phyloP scores from a whole-genome alignment of 2,113 vertebrate species.

The Athene noctua region DNA sequence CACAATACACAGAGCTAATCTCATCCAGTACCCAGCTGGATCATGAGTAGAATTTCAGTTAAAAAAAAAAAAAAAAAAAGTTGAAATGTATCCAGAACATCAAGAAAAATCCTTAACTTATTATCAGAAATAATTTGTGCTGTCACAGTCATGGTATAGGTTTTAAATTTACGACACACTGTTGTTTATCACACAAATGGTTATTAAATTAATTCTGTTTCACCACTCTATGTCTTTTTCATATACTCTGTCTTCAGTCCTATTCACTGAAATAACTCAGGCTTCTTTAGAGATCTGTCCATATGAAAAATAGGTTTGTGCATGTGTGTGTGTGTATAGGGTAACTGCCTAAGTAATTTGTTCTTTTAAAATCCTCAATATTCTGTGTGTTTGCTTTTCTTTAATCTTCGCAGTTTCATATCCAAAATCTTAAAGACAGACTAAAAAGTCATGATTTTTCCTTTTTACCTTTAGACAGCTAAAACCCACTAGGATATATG shows the following conservation, averaged over 20 bases:
- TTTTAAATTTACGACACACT: not conserved
- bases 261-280: not conserved
- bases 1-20: not conserved
- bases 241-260: not conserved
- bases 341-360: not conserved
- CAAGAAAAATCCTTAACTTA: not conserved
- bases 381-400: not conserved
- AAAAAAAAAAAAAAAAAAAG: not conserved
- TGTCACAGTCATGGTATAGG: not conserved
- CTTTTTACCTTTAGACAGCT: not conserved
- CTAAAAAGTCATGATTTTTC: not conserved
- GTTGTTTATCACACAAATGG: not conserved
- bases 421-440: not conserved
- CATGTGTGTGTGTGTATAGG: not conserved
- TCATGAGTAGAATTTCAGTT: not conserved
- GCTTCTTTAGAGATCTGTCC: not conserved
- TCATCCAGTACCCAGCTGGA: not conserved
- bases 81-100: not conserved
- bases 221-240: not conserved
- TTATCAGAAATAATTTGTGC: not conserved
- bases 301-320: not conserved
- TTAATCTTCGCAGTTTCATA: not conserved
- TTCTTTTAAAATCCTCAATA: not conserved
- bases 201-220: not conserved
- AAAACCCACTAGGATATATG: accelerated